These are phyloP conservation scores for Larimichthys crocea DNA, from an alignment of 2,113 vertebrate species.

Conservation along the genomic window DNA sequence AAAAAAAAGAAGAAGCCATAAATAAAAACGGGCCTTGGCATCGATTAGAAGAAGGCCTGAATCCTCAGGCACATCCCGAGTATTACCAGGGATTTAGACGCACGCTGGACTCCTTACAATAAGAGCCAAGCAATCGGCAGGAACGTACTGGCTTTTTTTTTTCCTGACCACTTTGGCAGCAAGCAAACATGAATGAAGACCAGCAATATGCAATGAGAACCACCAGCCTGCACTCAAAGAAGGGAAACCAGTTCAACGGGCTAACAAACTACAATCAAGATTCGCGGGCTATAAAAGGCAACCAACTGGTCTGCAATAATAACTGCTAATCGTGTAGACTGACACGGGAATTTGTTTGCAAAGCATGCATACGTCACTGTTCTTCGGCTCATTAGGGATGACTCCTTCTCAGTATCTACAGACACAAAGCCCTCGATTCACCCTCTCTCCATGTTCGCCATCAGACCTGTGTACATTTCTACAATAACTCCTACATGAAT, in stretches of 20 bases:
- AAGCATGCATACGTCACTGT: conserved; percentile 78
- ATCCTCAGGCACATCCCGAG: conserved; percentile 58
- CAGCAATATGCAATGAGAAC: conserved; percentile 76
- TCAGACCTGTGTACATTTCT: conserved; percentile 80
- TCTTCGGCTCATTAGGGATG: conserved; percentile 64
- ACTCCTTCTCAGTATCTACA: conserved; percentile 68
- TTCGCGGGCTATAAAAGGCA: conserved; percentile 51
- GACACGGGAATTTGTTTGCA: conserved; percentile 56
- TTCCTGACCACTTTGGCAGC: conserved; percentile 31
- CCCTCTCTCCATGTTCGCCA: conserved; percentile 71
- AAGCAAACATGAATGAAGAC: conserved; percentile 60
- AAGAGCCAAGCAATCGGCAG: conserved; percentile 53
- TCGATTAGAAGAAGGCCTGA: conserved; percentile 49
- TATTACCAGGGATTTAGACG: conserved; percentile 60
- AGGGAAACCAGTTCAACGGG: conserved; percentile 43
- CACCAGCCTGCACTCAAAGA: conserved; percentile 67
- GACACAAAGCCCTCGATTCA: conserved; percentile 68
- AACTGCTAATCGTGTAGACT: conserved; percentile 48
- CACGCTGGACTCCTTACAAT: conserved; percentile 63
- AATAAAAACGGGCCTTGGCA: conserved; percentile 52
- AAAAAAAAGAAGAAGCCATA: conserved; percentile 72
- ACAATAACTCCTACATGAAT: conserved; percentile 74
- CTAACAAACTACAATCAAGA: conserved; percentile 57
- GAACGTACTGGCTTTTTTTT: conserved; percentile 16
- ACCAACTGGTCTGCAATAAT: conserved; percentile 61